A percentile compares a stretch with the other conserved stretches of the same genome.
Conservation (phyloP, 1,140 invertebrate species). For the Littorina saxatilis region DNA sequence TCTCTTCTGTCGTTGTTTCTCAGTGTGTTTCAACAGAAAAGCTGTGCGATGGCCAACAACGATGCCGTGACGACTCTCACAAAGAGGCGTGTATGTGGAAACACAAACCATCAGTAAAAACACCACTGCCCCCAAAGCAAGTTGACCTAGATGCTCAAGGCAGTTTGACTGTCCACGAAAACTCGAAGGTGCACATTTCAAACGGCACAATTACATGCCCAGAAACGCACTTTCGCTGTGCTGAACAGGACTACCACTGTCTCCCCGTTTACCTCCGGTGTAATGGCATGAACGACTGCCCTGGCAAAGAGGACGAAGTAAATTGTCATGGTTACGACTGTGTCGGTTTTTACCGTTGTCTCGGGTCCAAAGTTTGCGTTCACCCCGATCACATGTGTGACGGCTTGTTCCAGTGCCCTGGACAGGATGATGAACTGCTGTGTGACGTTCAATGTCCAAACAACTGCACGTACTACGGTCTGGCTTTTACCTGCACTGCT, state of each 20-base stretch:
- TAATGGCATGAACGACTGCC: not conserved
- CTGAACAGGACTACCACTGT: not conserved
- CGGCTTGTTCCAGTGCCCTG: slow-evolving; percentile 18
- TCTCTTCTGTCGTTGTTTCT: not conserved
- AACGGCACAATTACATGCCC: not conserved
- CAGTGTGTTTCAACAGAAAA: not conserved
- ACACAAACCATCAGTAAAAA: not conserved
- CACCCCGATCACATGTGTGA: slow-evolving; percentile 32
- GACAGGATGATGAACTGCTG: slow-evolving; percentile 15
- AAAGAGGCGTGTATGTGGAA: not conserved
- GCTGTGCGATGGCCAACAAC: not conserved
- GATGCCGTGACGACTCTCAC: not conserved
- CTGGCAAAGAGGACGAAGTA: not conserved
- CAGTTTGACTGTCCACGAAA: not conserved
- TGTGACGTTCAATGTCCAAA: not conserved
- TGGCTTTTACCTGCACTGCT: not conserved
- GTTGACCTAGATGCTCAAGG: not conserved
- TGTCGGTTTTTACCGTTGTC: slow-evolving; percentile 27
- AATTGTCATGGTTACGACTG: slow-evolving; percentile 3
- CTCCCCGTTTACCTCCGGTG: not conserved
- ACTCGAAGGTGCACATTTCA: not conserved
- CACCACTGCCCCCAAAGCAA: not conserved
- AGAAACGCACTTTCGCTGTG: not conserved
- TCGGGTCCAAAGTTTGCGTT: not conserved
- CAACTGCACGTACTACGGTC: not conserved